Evolutionary conservation across 2,113 vertebrate genomes (phyloP).

Genomic region (Zapus hudsonius): DNA sequence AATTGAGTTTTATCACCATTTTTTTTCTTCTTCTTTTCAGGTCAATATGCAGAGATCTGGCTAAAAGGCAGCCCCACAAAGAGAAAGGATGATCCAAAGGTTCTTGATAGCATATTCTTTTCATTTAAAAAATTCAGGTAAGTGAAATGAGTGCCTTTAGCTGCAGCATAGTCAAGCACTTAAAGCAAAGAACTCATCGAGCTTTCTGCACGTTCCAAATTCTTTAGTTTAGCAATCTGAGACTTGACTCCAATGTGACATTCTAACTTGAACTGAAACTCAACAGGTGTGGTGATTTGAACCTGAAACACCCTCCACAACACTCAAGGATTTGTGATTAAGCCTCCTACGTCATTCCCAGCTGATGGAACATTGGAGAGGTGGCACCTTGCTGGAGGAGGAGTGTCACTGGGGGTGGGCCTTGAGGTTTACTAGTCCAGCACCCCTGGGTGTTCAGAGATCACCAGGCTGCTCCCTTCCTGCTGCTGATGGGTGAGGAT

Average conservation of each 20-base stretch:
- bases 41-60: constrained; percentile 10
- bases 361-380: too few relatives aligned
- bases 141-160: constrained; percentile 8
- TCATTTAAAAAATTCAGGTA: constrained; percentile 38
- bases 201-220: not conserved
- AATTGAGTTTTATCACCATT: not conserved
- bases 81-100: constrained; percentile 15
- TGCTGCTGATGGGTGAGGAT: too few relatives aligned
- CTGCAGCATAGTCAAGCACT: not conserved
- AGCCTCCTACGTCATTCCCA: too few relatives aligned
- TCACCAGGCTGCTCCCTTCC: too few relatives aligned
- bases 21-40: not conserved
- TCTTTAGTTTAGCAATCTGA: not conserved
- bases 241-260: constrained; percentile 9
- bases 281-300: not conserved
- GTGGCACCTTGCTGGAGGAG: too few relatives aligned
- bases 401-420: too few relatives aligned
- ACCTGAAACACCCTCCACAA: too few relatives aligned
- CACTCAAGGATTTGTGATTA: too few relatives aligned
- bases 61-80: not conserved
- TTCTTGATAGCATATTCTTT: constrained; percentile 26
- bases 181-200: constrained; percentile 33
- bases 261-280: not conserved
- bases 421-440: too few relatives aligned
- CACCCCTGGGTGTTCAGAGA: too few relatives aligned